Evolutionary conservation across 2,888 invertebrate genomes (phyloP).

Genomic region (Eubasilissa splendida): DNA sequence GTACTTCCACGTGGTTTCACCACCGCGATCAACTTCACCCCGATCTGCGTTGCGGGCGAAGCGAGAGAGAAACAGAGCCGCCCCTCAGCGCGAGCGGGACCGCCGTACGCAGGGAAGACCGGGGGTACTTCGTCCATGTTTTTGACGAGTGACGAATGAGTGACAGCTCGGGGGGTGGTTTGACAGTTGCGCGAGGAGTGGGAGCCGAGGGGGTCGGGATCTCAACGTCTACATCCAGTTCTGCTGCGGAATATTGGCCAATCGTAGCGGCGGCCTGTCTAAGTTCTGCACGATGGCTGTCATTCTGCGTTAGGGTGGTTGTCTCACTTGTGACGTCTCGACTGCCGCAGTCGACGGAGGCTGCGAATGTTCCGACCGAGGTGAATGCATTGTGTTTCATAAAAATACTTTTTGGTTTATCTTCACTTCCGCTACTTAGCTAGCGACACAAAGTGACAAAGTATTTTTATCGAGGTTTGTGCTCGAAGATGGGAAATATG

Average conservation of each 20-base stretch:
- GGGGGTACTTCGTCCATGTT: constrained; percentile 37
- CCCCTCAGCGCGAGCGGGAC: constrained; percentile 10
- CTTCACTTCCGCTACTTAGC: constrained; percentile 34
- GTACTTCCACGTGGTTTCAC: constrained; percentile 52
- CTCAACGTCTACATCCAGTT: constrained; percentile 51
- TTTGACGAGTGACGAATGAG: constrained; percentile 58
- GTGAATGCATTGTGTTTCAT: neutral
- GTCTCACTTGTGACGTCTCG: constrained; percentile 29
- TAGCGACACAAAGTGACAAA: neutral
- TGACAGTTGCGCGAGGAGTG: constrained; percentile 44
- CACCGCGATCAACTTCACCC: constrained; percentile 37
- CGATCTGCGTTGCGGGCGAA: constrained; percentile 7
- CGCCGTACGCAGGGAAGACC: constrained; percentile 22
- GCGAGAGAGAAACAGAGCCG: neutral
- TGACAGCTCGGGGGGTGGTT: constrained; percentile 56
- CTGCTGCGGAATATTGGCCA: constrained; percentile 48
- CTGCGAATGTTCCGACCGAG: neutral
- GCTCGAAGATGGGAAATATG: neutral
- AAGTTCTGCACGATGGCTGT: constrained; percentile 46
- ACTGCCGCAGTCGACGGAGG: constrained; percentile 17
- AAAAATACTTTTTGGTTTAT: constrained; percentile 10
- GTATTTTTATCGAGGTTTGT: neutral
- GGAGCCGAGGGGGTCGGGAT: constrained; percentile 38
- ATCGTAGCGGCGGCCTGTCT: constrained; percentile 43
- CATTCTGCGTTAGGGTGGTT: constrained; percentile 33